Percentiles rank a stretch among this genome's conserved stretches.
Evolutionary conservation across 2,113 vertebrate genomes (phyloP).

Genomic region (Coptodon bakossiorum): DNA sequence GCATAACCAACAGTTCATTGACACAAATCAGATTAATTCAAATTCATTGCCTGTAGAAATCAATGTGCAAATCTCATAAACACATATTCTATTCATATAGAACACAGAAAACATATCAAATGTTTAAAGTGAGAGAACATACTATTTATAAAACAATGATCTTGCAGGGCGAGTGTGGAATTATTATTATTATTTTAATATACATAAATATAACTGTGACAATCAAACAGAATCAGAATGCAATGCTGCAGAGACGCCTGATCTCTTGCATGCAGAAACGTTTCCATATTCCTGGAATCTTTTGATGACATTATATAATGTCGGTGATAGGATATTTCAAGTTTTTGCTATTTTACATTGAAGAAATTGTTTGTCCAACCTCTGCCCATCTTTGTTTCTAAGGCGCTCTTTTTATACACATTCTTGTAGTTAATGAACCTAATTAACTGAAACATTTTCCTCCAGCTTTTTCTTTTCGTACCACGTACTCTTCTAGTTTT

Average conservation of each 20-base stretch:
- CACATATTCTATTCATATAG: not conserved
- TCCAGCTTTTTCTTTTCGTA: not conserved
- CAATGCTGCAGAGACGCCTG: fast-evolving
- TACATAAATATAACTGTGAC: not conserved
- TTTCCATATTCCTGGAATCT: not conserved
- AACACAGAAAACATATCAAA: not conserved
- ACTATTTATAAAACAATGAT: not conserved
- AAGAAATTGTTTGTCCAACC: not conserved
- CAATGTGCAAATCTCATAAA: not conserved
- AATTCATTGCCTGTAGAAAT: not conserved
- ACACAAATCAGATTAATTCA: not conserved
- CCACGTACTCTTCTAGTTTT: not conserved
- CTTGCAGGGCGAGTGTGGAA: fast-evolving
- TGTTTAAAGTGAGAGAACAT: not conserved
- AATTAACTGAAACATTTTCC: not conserved
- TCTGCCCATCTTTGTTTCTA: not conserved
- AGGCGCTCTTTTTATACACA: not conserved
- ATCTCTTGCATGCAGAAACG: not conserved
- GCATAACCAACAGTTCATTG: not conserved
- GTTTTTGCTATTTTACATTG: not conserved
- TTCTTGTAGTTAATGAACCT: not conserved
- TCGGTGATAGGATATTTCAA: not conserved
- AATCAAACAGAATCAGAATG: not conserved
- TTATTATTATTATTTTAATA: not conserved
- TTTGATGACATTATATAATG: not conserved